Evolutionary conservation across 2,888 invertebrate genomes (phyloP), one percentile per base, ranked within the genome.

Genomic region (Dryobota labecula): DNA sequence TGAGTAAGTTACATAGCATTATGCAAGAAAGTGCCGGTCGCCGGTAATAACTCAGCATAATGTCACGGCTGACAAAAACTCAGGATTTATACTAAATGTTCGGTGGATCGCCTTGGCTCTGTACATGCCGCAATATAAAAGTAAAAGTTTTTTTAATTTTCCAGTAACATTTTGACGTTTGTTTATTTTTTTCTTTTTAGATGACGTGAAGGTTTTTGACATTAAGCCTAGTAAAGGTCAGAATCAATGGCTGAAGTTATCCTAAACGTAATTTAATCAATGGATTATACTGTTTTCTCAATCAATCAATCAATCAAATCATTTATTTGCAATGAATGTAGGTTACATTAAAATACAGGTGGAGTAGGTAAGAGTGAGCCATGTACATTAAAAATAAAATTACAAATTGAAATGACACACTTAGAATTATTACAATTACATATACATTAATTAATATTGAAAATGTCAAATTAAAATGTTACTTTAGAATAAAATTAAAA

Each of bases 61-160:
- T 83, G 83, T 65, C 73, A 75, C 27, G 66, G 69, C 62, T 83
- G 57, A 41, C 73, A 72, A 67, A 72, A 30, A 60, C 54, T 27
- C 47, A 49, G 67, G 47, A 68, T 36, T 64, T 67, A 54, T 66
- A 38, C n/a, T 20, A 24, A 66, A 70, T 54, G 41, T 18, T 63
- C 36, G 62, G 65, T 53, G 63, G 82, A 63, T 78, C 30, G 54
- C 83, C 79, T 81, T 81, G 83, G 64, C 67, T 49, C 36, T 53
- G 36, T 53, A 8, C 20, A 27, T 38, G 61, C 15, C 7, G 69
- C 53, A 72, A 74, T 74, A 64, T 73, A 81, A 77, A 73, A 76
- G 74, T 70, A 81, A 78, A 82, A 70, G 73, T 70, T 13, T 18
- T 51, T 62, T 49, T 65, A 27, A 6, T 38, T 38, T 67, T 30